Percentiles rank a stretch among this genome's conserved stretches.
phyloP scores from a whole-genome alignment of 2,888 invertebrate species.

The Eurytoma adleriae region DNA sequence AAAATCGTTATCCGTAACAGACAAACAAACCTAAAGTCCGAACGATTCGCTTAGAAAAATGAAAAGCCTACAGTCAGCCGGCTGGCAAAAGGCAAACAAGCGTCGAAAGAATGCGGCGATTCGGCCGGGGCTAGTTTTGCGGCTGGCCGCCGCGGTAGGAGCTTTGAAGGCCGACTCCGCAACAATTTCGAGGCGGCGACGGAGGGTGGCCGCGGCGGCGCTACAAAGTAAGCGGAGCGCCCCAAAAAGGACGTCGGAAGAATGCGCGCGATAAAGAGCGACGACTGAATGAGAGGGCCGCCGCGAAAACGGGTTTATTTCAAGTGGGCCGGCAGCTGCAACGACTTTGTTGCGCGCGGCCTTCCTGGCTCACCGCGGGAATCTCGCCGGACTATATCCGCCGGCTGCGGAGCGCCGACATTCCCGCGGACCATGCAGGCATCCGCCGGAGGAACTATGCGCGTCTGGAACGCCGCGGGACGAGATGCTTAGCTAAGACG shows the following conservation, averaged over 20 bases:
- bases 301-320: not conserved
- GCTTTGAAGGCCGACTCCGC: slow-evolving; percentile 12
- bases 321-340: not conserved
- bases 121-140: slow-evolving; percentile 61
- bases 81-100: slow-evolving; percentile 53
- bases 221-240: not conserved
- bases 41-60: not conserved
- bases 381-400: not conserved
- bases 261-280: not conserved
- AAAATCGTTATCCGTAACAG: too few relatives aligned
- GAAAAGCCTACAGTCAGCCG: too few relatives aligned
- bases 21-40: not conserved
- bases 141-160: slow-evolving; percentile 48
- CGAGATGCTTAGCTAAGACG: slow-evolving; percentile 15
- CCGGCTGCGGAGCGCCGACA: not conserved
- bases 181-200: not conserved
- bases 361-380: slow-evolving; percentile 15
- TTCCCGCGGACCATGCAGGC: not conserved
- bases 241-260: not conserved
- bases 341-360: slow-evolving; percentile 11
- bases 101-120: slow-evolving; percentile 58
- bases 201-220: too few relatives aligned
- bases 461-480: not conserved
- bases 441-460: slow-evolving; percentile 4
- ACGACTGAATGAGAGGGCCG: not conserved